These are phyloP conservation scores for Pogonocherus hispidulus DNA, from an alignment of 2,888 invertebrate species.

Conservation along the genomic window DNA sequence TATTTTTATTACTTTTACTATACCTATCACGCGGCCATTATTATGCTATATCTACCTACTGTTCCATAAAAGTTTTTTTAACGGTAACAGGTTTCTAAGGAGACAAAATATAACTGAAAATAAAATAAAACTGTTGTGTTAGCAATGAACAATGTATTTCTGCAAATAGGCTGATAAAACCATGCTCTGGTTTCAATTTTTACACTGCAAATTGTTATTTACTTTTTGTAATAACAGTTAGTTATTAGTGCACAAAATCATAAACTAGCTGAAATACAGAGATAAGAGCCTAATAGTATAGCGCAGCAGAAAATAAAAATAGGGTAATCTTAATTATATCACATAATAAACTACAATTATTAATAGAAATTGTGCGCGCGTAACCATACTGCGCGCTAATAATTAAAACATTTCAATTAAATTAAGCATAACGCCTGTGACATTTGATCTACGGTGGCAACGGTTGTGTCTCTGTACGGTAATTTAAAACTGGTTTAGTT, in stretches of 20 bases:
- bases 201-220: conserved; percentile 16
- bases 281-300: conserved; percentile 11
- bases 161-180: neutral
- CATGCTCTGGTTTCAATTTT: conserved; percentile 10
- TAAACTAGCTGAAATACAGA: conserved; percentile 13
- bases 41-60: too few species aligned
- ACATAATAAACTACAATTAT: conserved; percentile 18
- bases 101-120: too few species aligned
- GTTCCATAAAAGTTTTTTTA: too few species aligned
- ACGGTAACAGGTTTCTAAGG: too few species aligned
- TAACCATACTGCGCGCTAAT: conserved; percentile 5
- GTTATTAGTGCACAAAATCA: conserved; percentile 27
- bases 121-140: too few species aligned
- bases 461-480: neutral
- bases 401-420: conserved; percentile 28
- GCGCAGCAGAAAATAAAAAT: conserved; percentile 14
- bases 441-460: conserved; percentile 12
- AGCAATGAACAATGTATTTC: neutral
- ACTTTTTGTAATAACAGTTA: conserved; percentile 21
- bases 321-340: conserved; percentile 21
- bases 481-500: conserved; percentile 12
- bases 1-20: too few species aligned
- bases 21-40: too few species aligned
- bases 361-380: conserved; percentile 19
- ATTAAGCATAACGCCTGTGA: conserved; percentile 1